These are phyloP conservation scores for Cuculus canorus DNA, from an alignment of 2,797 vertebrate genomes.

Conservation along the genomic window DNA sequence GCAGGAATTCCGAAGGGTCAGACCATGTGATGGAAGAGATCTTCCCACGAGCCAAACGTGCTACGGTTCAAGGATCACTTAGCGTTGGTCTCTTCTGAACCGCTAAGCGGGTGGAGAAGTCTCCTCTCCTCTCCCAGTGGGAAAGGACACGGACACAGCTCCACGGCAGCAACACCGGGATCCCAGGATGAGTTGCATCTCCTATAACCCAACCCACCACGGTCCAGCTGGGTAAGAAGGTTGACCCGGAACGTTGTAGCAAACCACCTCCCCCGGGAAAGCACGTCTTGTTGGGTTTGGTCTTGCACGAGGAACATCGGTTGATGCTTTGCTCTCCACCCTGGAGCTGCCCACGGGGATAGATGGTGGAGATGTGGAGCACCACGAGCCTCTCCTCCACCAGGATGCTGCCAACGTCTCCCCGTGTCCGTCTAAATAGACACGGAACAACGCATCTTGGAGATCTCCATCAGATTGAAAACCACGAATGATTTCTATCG, in stretches of 20 bases:
- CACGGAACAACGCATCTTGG: not conserved
- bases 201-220: accelerated
- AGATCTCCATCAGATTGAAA: not conserved
- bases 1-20: not conserved
- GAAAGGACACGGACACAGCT: not conserved
- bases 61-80: accelerated
- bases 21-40: accelerated
- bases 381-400: not conserved
- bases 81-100: accelerated
- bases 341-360: accelerated
- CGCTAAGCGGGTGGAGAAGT: accelerated
- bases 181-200: accelerated
- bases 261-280: not conserved
- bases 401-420: not conserved
- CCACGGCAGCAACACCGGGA: not conserved
- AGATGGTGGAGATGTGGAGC: too few relatives aligned
- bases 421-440: accelerated
- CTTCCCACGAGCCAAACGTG: not conserved
- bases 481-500: not conserved
- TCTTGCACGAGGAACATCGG: accelerated
- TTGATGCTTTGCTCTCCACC: not conserved
- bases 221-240: not conserved
- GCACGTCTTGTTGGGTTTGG: not conserved
- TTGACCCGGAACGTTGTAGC: not conserved
- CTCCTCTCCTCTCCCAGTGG: not conserved